Percentiles rank a stretch among this genome's conserved stretches.
These are phyloP conservation scores for Andrena minutula DNA, from an alignment of 2,888 invertebrate genomes.

Conservation along the genomic window DNA sequence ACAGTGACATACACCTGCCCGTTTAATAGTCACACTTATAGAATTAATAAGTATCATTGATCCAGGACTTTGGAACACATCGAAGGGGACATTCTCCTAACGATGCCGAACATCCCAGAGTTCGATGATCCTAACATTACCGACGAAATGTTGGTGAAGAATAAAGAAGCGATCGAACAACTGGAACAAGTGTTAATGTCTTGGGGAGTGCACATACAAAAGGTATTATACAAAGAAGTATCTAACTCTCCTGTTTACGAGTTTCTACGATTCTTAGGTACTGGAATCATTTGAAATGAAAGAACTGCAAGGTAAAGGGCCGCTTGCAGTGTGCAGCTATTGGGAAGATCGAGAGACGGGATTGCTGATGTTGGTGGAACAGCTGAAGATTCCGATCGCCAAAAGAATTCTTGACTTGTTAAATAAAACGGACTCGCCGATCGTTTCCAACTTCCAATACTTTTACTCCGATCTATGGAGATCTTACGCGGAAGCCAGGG, in stretches of 20 bases:
- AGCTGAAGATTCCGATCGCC: slow-evolving; percentile 91
- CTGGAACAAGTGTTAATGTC: slow-evolving; percentile 88
- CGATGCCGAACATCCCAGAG: slow-evolving; percentile 88
- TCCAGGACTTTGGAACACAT: slow-evolving; percentile 90
- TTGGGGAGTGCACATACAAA: slow-evolving; percentile 89
- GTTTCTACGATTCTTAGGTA: slow-evolving; percentile 58
- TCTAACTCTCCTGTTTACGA: too few species aligned
- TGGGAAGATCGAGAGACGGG: slow-evolving; percentile 94
- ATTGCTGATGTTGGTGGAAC: slow-evolving; percentile 92
- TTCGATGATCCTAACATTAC: slow-evolving; percentile 84
- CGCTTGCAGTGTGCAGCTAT: slow-evolving; percentile 93
- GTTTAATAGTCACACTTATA: too few species aligned
- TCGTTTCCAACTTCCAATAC: slow-evolving; percentile 87
- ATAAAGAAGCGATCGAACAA: slow-evolving; percentile 86
- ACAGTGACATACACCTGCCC: too few species aligned
- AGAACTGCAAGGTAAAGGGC: slow-evolving; percentile 90
- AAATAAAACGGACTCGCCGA: slow-evolving; percentile 86
- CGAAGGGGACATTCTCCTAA: slow-evolving; percentile 90
- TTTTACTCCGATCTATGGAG: slow-evolving; percentile 88
- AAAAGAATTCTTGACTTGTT: slow-evolving; percentile 88
- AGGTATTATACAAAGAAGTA: slow-evolving; percentile 77
- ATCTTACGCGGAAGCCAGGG: slow-evolving; percentile 90
- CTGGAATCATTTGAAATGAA: slow-evolving; percentile 76
- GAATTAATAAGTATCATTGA: neutral
- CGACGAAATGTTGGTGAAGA: slow-evolving; percentile 84